A percentile compares a stretch with the other conserved stretches of the same genome.
phyloP scores from a whole-genome alignment of 37 sponge, comb jelly and placozoan genomes.

The Halichondria panicea region DNA sequence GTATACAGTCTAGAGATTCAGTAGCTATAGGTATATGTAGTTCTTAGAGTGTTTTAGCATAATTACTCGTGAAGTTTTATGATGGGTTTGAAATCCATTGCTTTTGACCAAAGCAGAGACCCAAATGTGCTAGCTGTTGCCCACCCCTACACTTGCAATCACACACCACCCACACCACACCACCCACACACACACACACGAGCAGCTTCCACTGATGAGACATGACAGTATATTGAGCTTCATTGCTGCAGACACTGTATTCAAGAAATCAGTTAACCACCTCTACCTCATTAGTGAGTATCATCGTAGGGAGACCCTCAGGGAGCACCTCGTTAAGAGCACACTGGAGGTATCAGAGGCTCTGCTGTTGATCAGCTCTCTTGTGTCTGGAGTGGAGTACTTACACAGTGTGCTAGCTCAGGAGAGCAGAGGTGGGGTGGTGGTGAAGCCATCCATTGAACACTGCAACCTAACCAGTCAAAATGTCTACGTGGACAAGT shows the following conservation, averaged over 20 bases:
- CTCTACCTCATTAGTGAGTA: constrained; percentile 62
- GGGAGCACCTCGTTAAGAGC: constrained; percentile 40
- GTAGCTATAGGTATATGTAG: too few species aligned
- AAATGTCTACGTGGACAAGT: constrained; percentile 38
- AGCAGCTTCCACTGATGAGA: constrained; percentile 53
- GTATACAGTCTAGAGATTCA: too few species aligned
- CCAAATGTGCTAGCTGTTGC: background rate
- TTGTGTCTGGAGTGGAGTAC: constrained; percentile 66
- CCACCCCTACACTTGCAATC: background rate
- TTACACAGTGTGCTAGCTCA: constrained; percentile 50
- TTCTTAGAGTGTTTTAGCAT: too few species aligned
- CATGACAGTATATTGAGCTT: constrained; percentile 78
- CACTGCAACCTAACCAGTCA: constrained; percentile 48
- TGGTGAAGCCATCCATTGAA: constrained; percentile 48
- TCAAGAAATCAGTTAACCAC: constrained; percentile 28
- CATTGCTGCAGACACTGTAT: constrained; percentile 66
- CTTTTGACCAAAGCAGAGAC: too few species aligned
- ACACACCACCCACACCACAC: too few species aligned
- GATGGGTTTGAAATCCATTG: too few species aligned
- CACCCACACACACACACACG: too few species aligned
- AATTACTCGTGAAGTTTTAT: too few species aligned
- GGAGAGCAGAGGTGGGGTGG: background rate
- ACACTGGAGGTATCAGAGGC: constrained; percentile 2
- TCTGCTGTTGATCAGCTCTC: constrained; percentile 21
- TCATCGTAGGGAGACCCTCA: constrained; percentile 47